A percentile compares a stretch with the other conserved stretches of the same genome.
Evolutionary conservation across 2,888 invertebrate genomes (phyloP).

Genomic region (Phortica okadai): DNA sequence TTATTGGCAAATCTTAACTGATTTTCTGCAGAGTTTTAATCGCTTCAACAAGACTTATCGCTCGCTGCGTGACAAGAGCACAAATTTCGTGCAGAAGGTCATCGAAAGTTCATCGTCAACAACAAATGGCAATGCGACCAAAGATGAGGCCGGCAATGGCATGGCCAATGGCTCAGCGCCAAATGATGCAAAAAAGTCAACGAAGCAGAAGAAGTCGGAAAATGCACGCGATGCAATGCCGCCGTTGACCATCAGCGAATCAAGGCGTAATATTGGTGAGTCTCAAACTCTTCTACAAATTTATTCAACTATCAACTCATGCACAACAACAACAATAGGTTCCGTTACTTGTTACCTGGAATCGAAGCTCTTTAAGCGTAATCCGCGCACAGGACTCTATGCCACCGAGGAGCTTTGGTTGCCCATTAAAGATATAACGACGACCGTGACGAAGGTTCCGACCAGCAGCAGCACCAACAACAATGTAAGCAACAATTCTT

Average conservation of each 20-base stretch:
- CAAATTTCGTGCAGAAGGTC: slow-evolving; percentile 72
- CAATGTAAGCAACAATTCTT: slow-evolving; percentile 52
- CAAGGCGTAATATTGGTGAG: slow-evolving; percentile 74
- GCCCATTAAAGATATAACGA: slow-evolving; percentile 75
- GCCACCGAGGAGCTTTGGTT: slow-evolving; percentile 75
- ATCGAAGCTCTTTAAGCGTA: slow-evolving; percentile 74
- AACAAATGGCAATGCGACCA: background rate
- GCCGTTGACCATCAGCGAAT: slow-evolving; percentile 74
- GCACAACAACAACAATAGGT: slow-evolving; percentile 54
- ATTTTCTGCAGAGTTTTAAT: slow-evolving; percentile 69
- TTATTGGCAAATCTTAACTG: slow-evolving; percentile 34
- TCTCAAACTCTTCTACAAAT: background rate
- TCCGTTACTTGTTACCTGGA: slow-evolving; percentile 77
- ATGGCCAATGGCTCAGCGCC: slow-evolving; percentile 33
- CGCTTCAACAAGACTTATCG: slow-evolving; percentile 75
- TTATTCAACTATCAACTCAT: slow-evolving; percentile 5
- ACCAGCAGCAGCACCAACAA: slow-evolving; percentile 49
- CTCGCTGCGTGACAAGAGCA: slow-evolving; percentile 73
- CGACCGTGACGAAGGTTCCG: slow-evolving; percentile 64
- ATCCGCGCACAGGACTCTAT: slow-evolving; percentile 67
- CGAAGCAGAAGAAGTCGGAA: slow-evolving; percentile 52
- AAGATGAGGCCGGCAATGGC: slow-evolving; percentile 41
- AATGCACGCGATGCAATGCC: slow-evolving; percentile 64
- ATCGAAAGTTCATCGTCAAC: slow-evolving; percentile 53
- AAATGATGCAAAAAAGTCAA: slow-evolving; percentile 37